Evolutionary conservation across 2,113 vertebrate species (phyloP), one percentile per base, ranked within the genome.

Genomic region (Aptenodytes patagonicus): DNA sequence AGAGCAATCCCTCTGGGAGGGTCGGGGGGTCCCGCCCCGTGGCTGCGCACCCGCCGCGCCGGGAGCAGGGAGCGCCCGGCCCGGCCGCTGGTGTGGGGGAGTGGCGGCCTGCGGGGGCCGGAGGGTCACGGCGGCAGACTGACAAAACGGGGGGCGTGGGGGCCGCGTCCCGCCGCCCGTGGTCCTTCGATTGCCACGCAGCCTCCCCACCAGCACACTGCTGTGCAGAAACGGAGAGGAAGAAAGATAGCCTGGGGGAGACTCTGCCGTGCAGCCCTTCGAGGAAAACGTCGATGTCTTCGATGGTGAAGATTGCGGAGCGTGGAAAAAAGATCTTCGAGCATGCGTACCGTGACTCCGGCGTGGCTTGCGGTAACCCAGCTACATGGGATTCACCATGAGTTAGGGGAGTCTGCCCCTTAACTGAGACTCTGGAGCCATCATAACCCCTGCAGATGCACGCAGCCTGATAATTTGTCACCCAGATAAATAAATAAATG

Each of bases 201-300:
- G 42, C 20, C 24, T 46, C 7, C 34, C 20, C 40, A 0, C 3
- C 31, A 0, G 5, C 40, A 4, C n/a, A 4, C 0, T 1, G 1
- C 12, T 7, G 20, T 17, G 54, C 5, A 3, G 61, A 7, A 9
- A 11, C 3, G 7, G 6, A 11, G 52, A 9, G 42, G 12, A 13
- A 7, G 52, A 4, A 17, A 42, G 26, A 0, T 0, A 4, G 6
- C 6, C 0, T 10, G 31, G 10, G 20, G 61, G 14, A 46, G 7
- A 2, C 25, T 28, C 31, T 1, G 1, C 20, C 3, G 4, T 18
- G 49, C 46, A 32, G 61, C 21, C 26, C 49, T 42, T 9, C 6
- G 20, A 46, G 38, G 28, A 4, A 58, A 60, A 19, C 25, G 5
- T 6, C 20, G 1, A 0, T 2, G 2, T 13, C 31, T 40, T 24